Conservation (phyloP, 2,888 invertebrate species). For the Ennomos quercinarius region DNA sequence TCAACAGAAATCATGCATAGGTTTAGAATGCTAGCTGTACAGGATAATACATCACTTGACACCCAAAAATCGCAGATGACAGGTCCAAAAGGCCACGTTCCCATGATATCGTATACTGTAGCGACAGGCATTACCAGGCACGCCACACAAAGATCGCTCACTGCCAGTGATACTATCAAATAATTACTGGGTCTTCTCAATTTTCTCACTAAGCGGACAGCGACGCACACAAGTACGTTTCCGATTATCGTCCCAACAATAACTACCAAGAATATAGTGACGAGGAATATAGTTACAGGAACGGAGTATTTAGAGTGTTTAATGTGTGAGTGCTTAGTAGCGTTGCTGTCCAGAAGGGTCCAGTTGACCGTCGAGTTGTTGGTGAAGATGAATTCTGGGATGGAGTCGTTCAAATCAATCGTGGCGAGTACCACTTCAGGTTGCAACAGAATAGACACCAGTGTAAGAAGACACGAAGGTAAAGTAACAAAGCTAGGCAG, state of each 20-base stretch:
- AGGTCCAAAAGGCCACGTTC: constrained; percentile 97
- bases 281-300: constrained; percentile 87
- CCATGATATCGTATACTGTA: constrained; percentile 95
- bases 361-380: constrained; percentile 69
- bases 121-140: constrained; percentile 99
- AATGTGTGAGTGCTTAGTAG: constrained; percentile 60
- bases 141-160: constrained; percentile 98
- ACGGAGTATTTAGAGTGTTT: constrained; percentile 78
- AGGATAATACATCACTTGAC: constrained; percentile 98
- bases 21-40: constrained; percentile 99
- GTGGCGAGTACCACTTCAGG: constrained; percentile 61
- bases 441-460: constrained; percentile 70
- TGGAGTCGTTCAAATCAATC: constrained; percentile 60
- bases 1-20: constrained; percentile 99
- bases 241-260: constrained; percentile 93
- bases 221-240: constrained; percentile 97
- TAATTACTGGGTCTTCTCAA: constrained; percentile 96
- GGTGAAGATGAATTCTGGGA: constrained; percentile 57
- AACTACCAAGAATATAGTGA: constrained; percentile 89
- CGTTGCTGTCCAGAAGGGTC: constrained; percentile 68
- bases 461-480: constrained; percentile 82
- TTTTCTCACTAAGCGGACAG: constrained; percentile 97
- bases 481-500: constrained; percentile 85
- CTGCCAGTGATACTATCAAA: constrained; percentile 96
- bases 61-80: constrained; percentile 98